These are phyloP conservation scores for Synergus itoensis DNA, from an alignment of 2,888 invertebrate genomes.

Conservation along the genomic window DNA sequence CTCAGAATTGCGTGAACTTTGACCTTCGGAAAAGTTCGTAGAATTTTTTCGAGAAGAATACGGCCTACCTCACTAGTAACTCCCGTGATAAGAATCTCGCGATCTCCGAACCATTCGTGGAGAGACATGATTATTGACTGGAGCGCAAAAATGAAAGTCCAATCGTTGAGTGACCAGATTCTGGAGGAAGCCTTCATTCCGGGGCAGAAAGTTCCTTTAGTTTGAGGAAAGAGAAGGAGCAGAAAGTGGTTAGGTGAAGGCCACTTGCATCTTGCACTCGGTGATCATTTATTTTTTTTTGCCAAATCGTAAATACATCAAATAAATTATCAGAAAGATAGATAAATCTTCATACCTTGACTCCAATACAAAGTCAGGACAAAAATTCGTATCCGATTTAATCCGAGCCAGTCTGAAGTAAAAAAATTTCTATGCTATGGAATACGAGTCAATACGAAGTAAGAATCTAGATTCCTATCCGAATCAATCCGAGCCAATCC, in stretches of 20 bases:
- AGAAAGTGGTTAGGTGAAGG: slow-evolving; percentile 3
- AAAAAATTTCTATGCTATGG: no score
- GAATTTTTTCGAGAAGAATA: slow-evolving; percentile 68
- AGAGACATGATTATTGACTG: slow-evolving; percentile 68
- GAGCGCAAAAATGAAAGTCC: slow-evolving; percentile 13
- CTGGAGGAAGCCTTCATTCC: background rate
- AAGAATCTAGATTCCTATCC: no score
- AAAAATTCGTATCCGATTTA: no score
- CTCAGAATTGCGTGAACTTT: slow-evolving; percentile 64
- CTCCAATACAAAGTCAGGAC: no score
- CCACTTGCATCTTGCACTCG: background rate
- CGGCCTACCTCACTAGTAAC: slow-evolving; percentile 70
- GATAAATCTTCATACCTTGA: no score
- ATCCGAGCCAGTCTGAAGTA: no score
- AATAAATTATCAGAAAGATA: no score
- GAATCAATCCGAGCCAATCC: no score
- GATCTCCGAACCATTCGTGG: slow-evolving; percentile 68
- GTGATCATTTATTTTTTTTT: background rate
- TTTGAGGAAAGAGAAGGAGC: background rate
- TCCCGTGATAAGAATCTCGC: slow-evolving; percentile 70
- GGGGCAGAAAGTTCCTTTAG: background rate
- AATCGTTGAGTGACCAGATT: background rate
- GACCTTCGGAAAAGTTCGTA: slow-evolving; percentile 63
- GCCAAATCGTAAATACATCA: background rate
- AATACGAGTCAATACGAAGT: no score